phyloP scores from a whole-genome alignment of 2,888 invertebrate species.

The Epinotia ramella region DNA sequence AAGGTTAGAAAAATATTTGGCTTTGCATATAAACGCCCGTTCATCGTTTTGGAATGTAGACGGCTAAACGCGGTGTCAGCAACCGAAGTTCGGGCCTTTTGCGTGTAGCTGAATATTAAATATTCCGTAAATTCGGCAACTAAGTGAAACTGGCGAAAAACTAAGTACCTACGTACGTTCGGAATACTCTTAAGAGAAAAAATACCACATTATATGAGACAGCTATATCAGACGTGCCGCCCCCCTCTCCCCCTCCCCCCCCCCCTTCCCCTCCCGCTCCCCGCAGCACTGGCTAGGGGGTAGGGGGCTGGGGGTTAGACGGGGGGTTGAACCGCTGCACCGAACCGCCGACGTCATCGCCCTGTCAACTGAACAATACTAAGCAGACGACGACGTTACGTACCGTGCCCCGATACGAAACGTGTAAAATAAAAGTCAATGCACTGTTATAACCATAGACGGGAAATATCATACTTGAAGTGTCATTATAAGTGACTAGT shows the following conservation, averaged over 20 bases:
- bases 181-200: neutral
- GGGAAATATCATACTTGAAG: constrained; percentile 18
- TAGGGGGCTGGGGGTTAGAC: constrained; percentile 59
- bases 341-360: constrained; percentile 81
- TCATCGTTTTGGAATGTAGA: constrained; percentile 36
- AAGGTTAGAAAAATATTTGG: no score
- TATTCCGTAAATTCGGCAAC: neutral
- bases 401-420: constrained; percentile 70
- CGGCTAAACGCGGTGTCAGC: constrained; percentile 37
- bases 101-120: constrained; percentile 6
- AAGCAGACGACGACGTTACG: constrained; percentile 81
- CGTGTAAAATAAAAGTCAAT: constrained; percentile 61
- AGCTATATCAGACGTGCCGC: no score
- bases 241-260: no score
- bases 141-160: neutral
- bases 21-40: constrained; percentile 43
- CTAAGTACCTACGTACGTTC: no score
- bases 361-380: constrained; percentile 84
- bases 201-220: no score
- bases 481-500: neutral
- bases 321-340: constrained; percentile 62
- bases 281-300: constrained; percentile 79
- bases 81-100: constrained; percentile 9
- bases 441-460: constrained; percentile 29
- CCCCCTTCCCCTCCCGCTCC: no score